phyloP scores from a whole-genome alignment of 37 sponge, comb jelly and placozoan genomes.

The Halisarca cf. caerulea region DNA sequence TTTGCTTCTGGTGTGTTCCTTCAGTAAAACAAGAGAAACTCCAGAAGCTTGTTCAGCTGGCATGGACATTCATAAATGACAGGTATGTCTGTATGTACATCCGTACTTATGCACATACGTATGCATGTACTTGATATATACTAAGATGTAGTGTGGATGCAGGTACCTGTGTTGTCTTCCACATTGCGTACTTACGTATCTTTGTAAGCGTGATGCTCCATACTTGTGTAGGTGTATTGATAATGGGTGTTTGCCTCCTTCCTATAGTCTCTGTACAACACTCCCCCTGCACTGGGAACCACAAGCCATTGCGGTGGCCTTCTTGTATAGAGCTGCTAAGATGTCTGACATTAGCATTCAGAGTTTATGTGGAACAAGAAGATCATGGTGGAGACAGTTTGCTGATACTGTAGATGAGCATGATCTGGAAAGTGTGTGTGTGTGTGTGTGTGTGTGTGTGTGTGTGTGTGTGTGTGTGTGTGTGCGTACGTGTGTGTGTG shows the following conservation, averaged over 20 bases:
- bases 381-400: conserved; percentile 91
- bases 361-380: conserved; percentile 29
- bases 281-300: conserved; percentile 92
- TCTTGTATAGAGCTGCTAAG: conserved; percentile 83
- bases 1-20: not conserved
- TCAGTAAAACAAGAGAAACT: conserved; percentile 46
- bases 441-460: no score
- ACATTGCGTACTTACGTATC: no score
- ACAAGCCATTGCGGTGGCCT: conserved; percentile 80
- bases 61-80: conserved; percentile 95
- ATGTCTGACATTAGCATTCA: conserved; percentile 72
- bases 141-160: not conserved
- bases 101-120: no score
- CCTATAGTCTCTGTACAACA: conserved; percentile 77
- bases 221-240: no score
- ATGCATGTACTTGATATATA: no score
- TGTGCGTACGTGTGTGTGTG: no score
- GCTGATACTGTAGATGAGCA: conserved; percentile 75
- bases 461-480: no score
- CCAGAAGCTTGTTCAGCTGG: conserved; percentile 87
- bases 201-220: no score
- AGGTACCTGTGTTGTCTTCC: no score
- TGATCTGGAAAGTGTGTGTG: conserved; percentile 68
- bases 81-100: no score
- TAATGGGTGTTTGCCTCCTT: no score